Base-by-base conservation (phyloP, 2,113 vertebrate genomes). In the Pelvicachromis taeniatus region DNA sequence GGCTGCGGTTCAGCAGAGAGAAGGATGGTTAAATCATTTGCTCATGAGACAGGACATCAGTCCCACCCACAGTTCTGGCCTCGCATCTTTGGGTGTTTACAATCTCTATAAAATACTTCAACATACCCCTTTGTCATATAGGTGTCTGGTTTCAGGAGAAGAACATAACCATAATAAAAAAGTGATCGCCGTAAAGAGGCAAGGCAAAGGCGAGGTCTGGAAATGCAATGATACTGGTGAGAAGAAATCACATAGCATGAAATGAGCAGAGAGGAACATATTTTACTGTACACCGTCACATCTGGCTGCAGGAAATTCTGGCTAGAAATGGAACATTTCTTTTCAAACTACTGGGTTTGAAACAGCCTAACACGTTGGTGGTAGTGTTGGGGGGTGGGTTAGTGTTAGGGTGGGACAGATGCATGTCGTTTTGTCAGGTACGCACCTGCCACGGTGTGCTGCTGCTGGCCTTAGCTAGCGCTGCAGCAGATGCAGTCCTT, bases 21-120 rank as follows among this genome's bases (percentile, higher is more conserved):
- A 63, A 11, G 16, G 59, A 56, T 84, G 87, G 78, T 89, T 88
- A 83, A 92, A 91, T 88, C 80, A 84, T 88, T 90, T 77, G 55
- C 80, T 83, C 81, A 61, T 58, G 84, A 90, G 87, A 88, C 86
- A 79, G 83, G 56, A 58, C 81, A 82, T 87, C 53, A 52, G 75
- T 87, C 85, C 81, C 59, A 81, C 84, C 85, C 91, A 85, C 75
- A 83, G 35, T 73, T 59, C 81, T 88, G 87, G 84, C 81, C 48
- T 40, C 35, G 48, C 16, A 50, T 81, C 78, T 88, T 83, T 75
- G 70, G 70, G 48, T 75, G 26, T 75, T 75, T 75, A 77, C 56
- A 81, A 68, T 70, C n/a, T 33, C 68, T 56, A 63, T 87, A 59
- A 91, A 93, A 85, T 77, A 78, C 58, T 86, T 85, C 23, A 81